Base-by-base conservation (phyloP, 2,113 vertebrate genomes). In the Delphinapterus leucas region DNA sequence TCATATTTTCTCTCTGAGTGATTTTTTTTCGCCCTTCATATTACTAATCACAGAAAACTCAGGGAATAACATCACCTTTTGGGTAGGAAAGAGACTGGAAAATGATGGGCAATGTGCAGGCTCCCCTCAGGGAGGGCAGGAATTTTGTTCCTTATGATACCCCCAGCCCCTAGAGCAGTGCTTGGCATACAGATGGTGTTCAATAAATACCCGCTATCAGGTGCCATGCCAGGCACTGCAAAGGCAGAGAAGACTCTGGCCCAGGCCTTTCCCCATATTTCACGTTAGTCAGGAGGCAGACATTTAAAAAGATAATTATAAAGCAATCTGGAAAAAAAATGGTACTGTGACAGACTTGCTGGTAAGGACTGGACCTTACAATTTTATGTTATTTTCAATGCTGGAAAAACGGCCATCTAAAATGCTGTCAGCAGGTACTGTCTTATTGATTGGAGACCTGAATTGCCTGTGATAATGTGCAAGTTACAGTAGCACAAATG, bases 1-100 rank as follows among this genome's bases (percentile, higher is more conserved):
- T 98, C 95, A 96, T 98, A 98, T 98, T 97, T 98, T 97, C 97
- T 97, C 97, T 98, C 83, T 58, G 90, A 98, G 94, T 96, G 96
- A 95, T 97, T 96, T 47, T 96, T 47, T 79, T 12, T 63, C 68
- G 65, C 90, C 80, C 55, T 87, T 92, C 95, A 77, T 93, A 93
- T 96, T 96, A 90, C 92, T 98, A 98, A 97, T 95, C 97, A 96
- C 71, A 93, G 96, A 93, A 96, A 97, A 96, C 10, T n/a, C 89
- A 53, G 44, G 63, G 96, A 93, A 71, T 83, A 97, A 67, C 74
- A 77, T 28, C 79, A 81, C 70, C 12, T 82, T 95, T 47, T 55
- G 49, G 36, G 58, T 49, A 70, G 61, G 73, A 86, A 65, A 65
- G 93, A 87, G 70, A 31, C 73, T 60, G n/a, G 91, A 85, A 95